Evolutionary conservation across 2,797 vertebrate genomes (phyloP), one percentile per base, ranked within the genome.

Genomic region (Buphagus erythrorhynchus): DNA sequence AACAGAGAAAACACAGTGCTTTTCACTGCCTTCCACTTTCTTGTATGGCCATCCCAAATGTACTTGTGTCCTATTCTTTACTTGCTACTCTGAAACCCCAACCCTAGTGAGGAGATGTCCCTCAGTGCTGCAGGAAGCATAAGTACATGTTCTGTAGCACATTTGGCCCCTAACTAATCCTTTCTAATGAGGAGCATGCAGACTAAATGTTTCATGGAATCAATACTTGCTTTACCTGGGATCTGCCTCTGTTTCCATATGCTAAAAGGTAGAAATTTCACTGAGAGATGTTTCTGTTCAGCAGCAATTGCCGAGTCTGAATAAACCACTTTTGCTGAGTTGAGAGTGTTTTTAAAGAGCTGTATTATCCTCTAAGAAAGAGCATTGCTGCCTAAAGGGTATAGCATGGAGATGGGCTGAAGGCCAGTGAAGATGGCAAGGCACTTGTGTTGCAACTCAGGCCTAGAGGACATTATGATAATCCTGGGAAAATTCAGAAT

Each of bases 41-140:
- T 62, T 79, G 31, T 17, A 4, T 11, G 36, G 12, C 31, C 19
- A 42, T 31, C 40, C 28, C 33, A 71, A 29, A 51, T 18, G 25
- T 21, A 19, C 35, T 58, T 35, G 7, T 69, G 46, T 40, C 29
- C 13, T 46, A 1, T 46, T 65, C 35, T 55, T 74, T 42, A 15
- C 43, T 43, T 46, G 28, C 48, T 62, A 10, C 26, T 48, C 65
- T 69, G 76, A 86, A 88, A 31, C 9, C 20, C 69, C 62, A 59
- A 0, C n/a, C 26, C 67, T n/a, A 5, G 22, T 10, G 18, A 68
- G 20, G 19, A 6, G 3, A 40, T 15, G 40, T 61, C 17, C 29
- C 62, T 49, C 66, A 62, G 25, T 13, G n/a, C 43, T 61, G 18
- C 58, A 81, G 24, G 24, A 59, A 71, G 8, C 16, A 21, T 9